These are phyloP conservation scores for Penelope pileata DNA, from an alignment of 2,113 vertebrate species.

Conservation along the genomic window DNA sequence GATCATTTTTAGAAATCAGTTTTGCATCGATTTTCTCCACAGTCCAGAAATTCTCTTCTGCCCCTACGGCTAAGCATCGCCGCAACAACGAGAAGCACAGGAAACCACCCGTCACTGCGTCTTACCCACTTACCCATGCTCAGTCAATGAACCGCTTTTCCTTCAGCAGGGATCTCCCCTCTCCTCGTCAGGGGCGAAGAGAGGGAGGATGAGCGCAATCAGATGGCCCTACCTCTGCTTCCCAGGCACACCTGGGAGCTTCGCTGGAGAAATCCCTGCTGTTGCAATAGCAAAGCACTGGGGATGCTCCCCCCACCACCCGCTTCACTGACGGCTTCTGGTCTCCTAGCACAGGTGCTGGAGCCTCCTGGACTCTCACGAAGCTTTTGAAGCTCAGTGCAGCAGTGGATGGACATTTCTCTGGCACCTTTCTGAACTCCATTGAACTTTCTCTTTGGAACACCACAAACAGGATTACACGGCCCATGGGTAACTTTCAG, in stretches of 20 bases:
- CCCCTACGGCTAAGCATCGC: accelerated
- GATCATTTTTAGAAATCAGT: accelerated
- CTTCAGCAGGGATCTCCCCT: neutral
- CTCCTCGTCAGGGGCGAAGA: neutral
- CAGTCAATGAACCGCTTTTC: accelerated
- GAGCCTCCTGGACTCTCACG: neutral
- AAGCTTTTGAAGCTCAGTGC: neutral
- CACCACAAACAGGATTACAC: accelerated
- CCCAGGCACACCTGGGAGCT: too few species aligned
- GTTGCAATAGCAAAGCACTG: too few species aligned
- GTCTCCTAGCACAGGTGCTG: accelerated
- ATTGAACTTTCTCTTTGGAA: neutral
- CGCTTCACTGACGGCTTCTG: accelerated
- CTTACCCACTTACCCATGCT: accelerated
- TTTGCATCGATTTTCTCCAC: neutral
- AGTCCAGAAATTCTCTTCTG: accelerated
- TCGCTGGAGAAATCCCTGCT: neutral
- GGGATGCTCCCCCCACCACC: accelerated
- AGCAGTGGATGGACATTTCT: accelerated
- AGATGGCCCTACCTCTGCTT: neutral
- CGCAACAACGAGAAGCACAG: accelerated
- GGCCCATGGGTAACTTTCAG: neutral
- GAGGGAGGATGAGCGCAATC: accelerated
- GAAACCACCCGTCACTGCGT: neutral
- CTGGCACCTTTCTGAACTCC: too few species aligned